A percentile compares a stretch with the other conserved stretches of the same genome.
phyloP scores from a whole-genome alignment of 2,113 vertebrate species.

The Strix aluco region DNA sequence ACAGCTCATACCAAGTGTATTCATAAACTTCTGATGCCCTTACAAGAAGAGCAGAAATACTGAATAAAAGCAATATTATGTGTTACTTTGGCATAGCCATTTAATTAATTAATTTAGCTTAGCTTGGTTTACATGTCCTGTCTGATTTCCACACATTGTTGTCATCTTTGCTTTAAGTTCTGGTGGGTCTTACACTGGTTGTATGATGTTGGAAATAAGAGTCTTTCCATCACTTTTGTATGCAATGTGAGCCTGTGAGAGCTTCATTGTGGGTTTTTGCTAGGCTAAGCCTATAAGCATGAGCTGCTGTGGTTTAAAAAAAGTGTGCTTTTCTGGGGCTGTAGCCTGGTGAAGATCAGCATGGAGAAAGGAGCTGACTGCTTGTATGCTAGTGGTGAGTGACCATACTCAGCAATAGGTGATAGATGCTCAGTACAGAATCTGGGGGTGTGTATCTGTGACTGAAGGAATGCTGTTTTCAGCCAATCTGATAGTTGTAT shows the following conservation, averaged over 20 bases:
- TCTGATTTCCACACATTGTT: accelerated
- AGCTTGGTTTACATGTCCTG: background rate
- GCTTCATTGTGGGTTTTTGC: background rate
- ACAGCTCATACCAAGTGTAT: background rate
- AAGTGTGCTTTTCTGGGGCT: background rate
- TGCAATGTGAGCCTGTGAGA: background rate
- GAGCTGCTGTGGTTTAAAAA: background rate
- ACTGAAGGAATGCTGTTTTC: background rate
- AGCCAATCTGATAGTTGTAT: background rate
- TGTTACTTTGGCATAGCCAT: background rate
- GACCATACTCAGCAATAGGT: background rate
- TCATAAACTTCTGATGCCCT: background rate
- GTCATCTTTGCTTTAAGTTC: background rate
- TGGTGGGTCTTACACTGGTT: background rate
- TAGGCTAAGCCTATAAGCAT: background rate
- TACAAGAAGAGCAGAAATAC: background rate
- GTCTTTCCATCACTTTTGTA: background rate
- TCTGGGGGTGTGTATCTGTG: background rate
- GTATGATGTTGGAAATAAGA: background rate
- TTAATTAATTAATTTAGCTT: background rate
- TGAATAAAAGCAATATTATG: background rate
- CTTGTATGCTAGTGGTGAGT: background rate
- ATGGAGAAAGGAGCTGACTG: background rate
- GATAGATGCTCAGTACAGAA: too few relatives aligned
- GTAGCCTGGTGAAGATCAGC: background rate